A percentile compares a stretch with the other conserved stretches of the same genome.
phyloP scores from a whole-genome alignment of 1,140 invertebrate species.

The Psix sp. region DNA sequence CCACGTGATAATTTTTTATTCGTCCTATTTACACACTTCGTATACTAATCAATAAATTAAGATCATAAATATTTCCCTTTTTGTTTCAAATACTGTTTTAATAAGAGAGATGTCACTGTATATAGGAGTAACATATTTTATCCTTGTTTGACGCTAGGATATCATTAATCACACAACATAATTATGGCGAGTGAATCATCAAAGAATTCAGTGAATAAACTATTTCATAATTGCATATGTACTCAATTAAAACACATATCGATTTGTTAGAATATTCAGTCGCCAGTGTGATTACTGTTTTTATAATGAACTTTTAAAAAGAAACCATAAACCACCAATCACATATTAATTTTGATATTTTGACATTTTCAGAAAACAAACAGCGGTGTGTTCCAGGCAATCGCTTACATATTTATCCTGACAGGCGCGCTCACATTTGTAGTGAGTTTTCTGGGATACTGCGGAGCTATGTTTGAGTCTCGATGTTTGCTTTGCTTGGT shows the following conservation, averaged over 20 bases:
- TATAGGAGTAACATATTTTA: constrained; percentile 9
- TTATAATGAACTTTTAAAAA: too few species aligned
- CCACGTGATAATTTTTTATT: too few species aligned
- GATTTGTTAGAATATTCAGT: too few species aligned
- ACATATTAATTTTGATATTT: not conserved
- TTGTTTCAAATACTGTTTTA: too few species aligned
- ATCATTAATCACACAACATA: constrained; percentile 32
- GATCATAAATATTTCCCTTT: too few species aligned
- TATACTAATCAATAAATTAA: too few species aligned
- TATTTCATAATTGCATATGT: too few species aligned
- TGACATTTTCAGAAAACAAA: constrained; percentile 63
- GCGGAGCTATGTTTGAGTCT: constrained; percentile 89
- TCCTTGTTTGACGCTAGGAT: constrained; percentile 12
- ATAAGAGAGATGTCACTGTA: constrained; percentile 36
- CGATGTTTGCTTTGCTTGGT: constrained; percentile 87
- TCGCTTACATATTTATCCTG: constrained; percentile 86
- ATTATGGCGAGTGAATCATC: constrained; percentile 4
- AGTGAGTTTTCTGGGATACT: constrained; percentile 90
- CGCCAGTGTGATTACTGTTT: too few species aligned
- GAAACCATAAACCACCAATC: too few species aligned
- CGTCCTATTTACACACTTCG: too few species aligned
- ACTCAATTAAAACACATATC: too few species aligned
- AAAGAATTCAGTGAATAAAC: constrained; percentile 3
- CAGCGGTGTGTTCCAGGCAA: constrained; percentile 79
- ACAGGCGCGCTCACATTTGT: constrained; percentile 88